Percentiles rank a stretch among this genome's conserved stretches.
phyloP scores from a whole-genome alignment of 2,113 vertebrate species.

The Hypocryptadius cinnamomeus region DNA sequence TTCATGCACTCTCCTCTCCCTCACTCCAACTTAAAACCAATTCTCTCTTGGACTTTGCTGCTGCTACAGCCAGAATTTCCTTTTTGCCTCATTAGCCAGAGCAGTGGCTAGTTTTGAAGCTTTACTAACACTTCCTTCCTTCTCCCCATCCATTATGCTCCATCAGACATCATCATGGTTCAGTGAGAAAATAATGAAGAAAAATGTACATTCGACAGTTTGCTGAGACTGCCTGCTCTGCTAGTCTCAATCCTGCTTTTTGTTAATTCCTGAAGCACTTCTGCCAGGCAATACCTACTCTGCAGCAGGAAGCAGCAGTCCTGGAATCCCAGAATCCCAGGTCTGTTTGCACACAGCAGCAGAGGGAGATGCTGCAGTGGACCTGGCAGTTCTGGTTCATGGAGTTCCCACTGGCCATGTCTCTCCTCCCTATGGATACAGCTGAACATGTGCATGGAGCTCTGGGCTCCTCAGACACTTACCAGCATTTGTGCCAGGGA shows the following conservation, averaged over 20 bases:
- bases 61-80: background rate
- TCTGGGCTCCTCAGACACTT: background rate
- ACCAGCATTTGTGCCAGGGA: background rate
- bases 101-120: background rate
- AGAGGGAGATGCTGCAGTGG: background rate
- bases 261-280: background rate
- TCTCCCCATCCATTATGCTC: slow-evolving; percentile 7
- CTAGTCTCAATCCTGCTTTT: background rate
- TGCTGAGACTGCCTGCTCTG: background rate
- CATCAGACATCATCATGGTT: background rate
- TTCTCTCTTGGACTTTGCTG: background rate
- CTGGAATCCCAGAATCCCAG: background rate
- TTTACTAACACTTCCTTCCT: slow-evolving; percentile 5
- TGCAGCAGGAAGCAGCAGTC: background rate
- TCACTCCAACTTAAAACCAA: background rate
- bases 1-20: background rate
- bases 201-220: background rate
- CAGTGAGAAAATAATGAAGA: slow-evolving; percentile 23
- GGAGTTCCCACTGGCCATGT: background rate
- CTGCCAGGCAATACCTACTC: background rate
- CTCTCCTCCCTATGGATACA: background rate
- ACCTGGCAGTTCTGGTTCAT: background rate
- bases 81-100: slow-evolving; percentile 28
- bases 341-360: background rate
- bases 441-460: background rate